These are phyloP conservation scores for Sebastes jordani DNA, from an alignment of 2,797 vertebrate genomes.

Conservation along the genomic window DNA sequence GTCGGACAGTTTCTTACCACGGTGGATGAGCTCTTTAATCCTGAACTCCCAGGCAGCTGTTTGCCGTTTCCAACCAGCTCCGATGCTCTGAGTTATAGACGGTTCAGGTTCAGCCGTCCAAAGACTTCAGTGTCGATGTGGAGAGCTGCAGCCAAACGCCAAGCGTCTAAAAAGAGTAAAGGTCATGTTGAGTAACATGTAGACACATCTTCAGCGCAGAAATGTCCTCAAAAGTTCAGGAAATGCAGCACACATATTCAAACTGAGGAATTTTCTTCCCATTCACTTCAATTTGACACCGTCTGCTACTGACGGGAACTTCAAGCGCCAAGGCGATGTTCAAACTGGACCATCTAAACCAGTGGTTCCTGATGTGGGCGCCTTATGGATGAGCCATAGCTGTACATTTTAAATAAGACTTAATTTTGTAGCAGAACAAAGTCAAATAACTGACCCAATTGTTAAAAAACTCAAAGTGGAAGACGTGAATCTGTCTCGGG, in stretches of 20 bases:
- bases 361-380: too few relatives aligned
- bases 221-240: not conserved
- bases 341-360: too few relatives aligned
- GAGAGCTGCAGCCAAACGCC: too few relatives aligned
- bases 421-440: not conserved
- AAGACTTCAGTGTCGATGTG: too few relatives aligned
- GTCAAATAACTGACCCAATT: not conserved
- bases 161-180: not conserved
- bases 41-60: too few relatives aligned
- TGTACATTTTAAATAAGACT: too few relatives aligned
- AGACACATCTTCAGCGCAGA: not conserved
- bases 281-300: not conserved
- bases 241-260: not conserved
- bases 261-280: not conserved
- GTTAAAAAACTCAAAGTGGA: not conserved
- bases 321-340: not conserved
- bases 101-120: too few relatives aligned
- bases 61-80: not conserved
- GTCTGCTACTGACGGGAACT: too few relatives aligned
- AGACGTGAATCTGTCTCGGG: not conserved
- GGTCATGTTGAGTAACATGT: not conserved
- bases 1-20: not conserved
- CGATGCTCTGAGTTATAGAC: not conserved
- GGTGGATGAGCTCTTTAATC: not conserved
- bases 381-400: too few relatives aligned